Base-by-base conservation (phyloP, 1,140 invertebrate species). In the Drosophila sucinea region DNA sequence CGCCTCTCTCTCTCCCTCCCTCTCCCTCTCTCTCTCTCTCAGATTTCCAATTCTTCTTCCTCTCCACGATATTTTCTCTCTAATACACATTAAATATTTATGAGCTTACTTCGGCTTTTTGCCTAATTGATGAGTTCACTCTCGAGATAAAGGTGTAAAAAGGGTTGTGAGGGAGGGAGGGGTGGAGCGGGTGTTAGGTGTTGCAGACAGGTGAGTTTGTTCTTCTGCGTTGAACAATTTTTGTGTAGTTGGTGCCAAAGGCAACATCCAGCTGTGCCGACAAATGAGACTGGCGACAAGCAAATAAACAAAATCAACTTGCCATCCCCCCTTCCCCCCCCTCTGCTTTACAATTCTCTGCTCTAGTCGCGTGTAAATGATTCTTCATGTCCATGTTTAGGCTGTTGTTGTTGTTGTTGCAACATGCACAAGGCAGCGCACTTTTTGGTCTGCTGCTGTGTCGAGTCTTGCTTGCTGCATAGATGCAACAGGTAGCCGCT, bases 231-330 rank as follows among this genome's bases (percentile, higher is more conserved):
- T 67, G 68, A 62, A 68, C 23, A 55, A 61, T 64, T 66, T 63
- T 62, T 67, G 71, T n/a, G 23, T 54, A n/a, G 17, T 38, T 38
- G 29, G 62, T 77, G 72, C 77, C 68, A 73, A 60, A 65, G 79
- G 74, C 69, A 84, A 51, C 77, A 69, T 89, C 83, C 83, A 87
- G 83, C 83, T 89, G 83, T 89, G 83, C 83, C 84, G 80, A 87
- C 83, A 87, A 87, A 87, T 87, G 84, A 83, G 84, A 73, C 83
- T 74, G 79, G 84, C 77, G 84, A 87, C 84, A 87, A 87, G 80
- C 84, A 87, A 87, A 87, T 87, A 87, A 87, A 89, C 79, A 78
- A 86, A 87, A 89, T 87, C 83, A 89, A 80, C 57, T 79, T 80
- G 67, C 77, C 40, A 27, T 41, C 44, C 30, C 30, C 44, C 60